Evolutionary conservation across 2,888 invertebrate species (phyloP), one percentile per base, ranked within the genome.

Genomic region (Cheilosia impressa): DNA sequence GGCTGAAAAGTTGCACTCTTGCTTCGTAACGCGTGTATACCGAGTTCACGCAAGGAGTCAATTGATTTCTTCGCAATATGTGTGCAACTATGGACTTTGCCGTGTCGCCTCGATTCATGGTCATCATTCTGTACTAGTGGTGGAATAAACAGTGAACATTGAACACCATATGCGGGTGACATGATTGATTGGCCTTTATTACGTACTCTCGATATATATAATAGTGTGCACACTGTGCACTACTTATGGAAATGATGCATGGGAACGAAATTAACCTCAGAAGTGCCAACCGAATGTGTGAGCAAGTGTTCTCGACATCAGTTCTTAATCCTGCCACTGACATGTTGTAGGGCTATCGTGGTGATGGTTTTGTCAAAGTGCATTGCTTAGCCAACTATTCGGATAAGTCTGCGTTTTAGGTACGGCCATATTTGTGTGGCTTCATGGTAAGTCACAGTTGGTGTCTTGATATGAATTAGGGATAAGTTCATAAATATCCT

Each of bases 171-270:
- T 47, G 47, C 24, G 38, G 58, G 45, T 47, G 68, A 53, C 68
- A 58, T 76, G 58, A 76, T 76, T 68, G 76, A 76, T 58, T 76
- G 60, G 68, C n/a, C 52, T 58, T 41, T 60, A 47, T 62, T 27
- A 57, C 57, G 63, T 27, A 34, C 10, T 38, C 10, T 47, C 3
- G 47, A 43, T 19, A 22, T 22, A 22, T 22, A 22, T 22, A 22
- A 47, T 24, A 31, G 19, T 38, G 24, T 5, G 24, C 53, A 43
- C 41, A 2, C 6, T 52, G 41, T 10, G 27, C 50, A 50, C 34
- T 71, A 71, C 57, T 55, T 68, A 78, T 73, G 83, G 66, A 73
- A 78, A 78, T 78, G 72, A 78, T 73, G 83, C 62, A 73, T 63
- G 57, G 17, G 34, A 66, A 77, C 17, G 17, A 72, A 66, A 72